These are phyloP conservation scores for Carduelis carduelis DNA, from an alignment of 2,797 vertebrate species.

Conservation along the genomic window DNA sequence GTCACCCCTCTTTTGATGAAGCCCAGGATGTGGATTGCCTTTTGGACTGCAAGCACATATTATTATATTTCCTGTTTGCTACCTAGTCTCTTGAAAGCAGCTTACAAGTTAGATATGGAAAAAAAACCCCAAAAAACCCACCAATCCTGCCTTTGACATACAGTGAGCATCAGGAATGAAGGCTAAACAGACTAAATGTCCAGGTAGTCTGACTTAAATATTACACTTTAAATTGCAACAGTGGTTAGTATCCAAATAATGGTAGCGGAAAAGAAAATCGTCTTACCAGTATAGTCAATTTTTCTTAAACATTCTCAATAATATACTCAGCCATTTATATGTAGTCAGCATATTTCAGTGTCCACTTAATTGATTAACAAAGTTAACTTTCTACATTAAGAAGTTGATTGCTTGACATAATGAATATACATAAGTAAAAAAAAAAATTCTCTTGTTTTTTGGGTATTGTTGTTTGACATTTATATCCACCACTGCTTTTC, in stretches of 20 bases:
- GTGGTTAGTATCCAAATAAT: neutral
- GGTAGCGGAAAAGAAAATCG: neutral
- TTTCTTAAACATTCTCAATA: neutral
- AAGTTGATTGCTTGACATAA: neutral
- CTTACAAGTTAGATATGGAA: neutral
- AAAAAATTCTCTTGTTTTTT: neutral
- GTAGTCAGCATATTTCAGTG: rapidly evolving
- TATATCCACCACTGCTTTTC: neutral
- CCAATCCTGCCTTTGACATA: neutral
- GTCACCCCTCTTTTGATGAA: neutral
- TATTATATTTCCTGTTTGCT: neutral
- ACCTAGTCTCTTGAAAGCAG: neutral
- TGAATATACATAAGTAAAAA: neutral
- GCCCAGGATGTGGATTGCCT: neutral
- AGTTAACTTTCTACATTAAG: neutral
- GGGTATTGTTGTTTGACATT: neutral
- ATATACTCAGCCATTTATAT: neutral
- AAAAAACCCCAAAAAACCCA: neutral
- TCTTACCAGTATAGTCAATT: neutral
- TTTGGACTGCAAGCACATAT: rapidly evolving
- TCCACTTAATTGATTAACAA: neutral
- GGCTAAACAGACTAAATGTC: neutral
- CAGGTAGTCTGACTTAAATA: neutral
- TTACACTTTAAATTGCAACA: neutral
- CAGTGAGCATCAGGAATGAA: neutral